Base-by-base conservation (phyloP, 2,797 vertebrate genomes). In the Lagocephalus sceleratus region DNA sequence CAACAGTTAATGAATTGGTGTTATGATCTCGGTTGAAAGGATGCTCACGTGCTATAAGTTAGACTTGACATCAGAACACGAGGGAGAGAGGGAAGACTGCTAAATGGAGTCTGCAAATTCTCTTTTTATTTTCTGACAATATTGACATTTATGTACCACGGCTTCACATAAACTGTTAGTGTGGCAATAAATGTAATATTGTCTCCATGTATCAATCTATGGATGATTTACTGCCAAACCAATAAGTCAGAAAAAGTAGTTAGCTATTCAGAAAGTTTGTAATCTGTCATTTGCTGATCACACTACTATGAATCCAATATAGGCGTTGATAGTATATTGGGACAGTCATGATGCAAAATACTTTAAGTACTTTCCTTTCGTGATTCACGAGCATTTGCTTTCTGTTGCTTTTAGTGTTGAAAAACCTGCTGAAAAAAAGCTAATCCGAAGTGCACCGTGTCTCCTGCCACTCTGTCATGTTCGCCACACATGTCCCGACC, bases 1-100 rank as follows among this genome's bases (percentile, higher is more conserved):
- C 87, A 91, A 64, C 81, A 85, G 85, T 88, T 93, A 92, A 93
- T 91, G 91, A 91, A 92, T 91, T 91, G 82, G 85, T 89, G 85
- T 87, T 92, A 91, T 91, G 86, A 92, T 91, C 87, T 86, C 57
- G 78, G 75, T 84, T 87, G 88, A 90, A 67, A 71, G 83, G 79
- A 90, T 88, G 82, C 65, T 85, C 76, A 78, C 74, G 85, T 75
- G 72, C 75, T 84, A 68, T 85, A 90, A 90, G 87, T 92, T 82
- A 87, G 85, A 89, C 78, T 89, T 87, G 82, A 85, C 74, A 66
- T 85, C 73, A 82, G 78, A 73, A 81, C 82, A 78, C 69, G 73
- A 54, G 70, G 79, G 60, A 46, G 49, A 46, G 63, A 26, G 39
- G n/a, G 6, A 73, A 75, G 67, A 76, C 78, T 76, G 43, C 69